A percentile compares a stretch with the other conserved stretches of the same genome.
These are phyloP conservation scores for Fratercula arctica DNA, from an alignment of 2,797 vertebrate genomes.

Conservation along the genomic window DNA sequence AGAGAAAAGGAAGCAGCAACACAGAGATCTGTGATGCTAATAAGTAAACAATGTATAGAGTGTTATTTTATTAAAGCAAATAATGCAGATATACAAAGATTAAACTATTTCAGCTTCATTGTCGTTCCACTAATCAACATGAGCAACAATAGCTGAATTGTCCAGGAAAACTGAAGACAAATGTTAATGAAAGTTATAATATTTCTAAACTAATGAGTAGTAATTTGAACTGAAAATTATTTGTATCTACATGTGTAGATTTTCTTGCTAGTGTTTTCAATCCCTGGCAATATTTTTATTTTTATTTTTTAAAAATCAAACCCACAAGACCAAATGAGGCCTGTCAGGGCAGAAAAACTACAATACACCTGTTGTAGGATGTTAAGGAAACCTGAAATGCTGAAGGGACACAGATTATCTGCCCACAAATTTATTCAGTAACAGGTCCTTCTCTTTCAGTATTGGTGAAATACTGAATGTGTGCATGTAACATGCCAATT, in stretches of 20 bases:
- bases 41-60: background rate
- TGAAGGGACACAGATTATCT: background rate
- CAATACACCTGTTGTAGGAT: background rate
- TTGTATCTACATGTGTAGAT: background rate
- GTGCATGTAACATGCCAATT: background rate
- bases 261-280: background rate
- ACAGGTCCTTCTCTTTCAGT: background rate
- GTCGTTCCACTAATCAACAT: background rate
- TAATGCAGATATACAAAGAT: background rate
- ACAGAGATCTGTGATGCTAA: background rate
- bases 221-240: background rate
- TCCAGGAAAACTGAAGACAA: background rate
- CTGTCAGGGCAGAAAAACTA: background rate
- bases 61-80: background rate
- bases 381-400: background rate
- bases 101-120: background rate
- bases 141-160: background rate
- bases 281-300: background rate
- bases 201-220: background rate
- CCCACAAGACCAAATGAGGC: background rate
- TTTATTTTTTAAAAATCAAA: background rate
- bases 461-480: background rate
- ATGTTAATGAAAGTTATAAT: background rate
- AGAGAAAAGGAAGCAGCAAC: background rate
- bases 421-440: background rate